Percentiles rank a stretch among this genome's conserved stretches.
Conservation (phyloP, 2,888 invertebrate genomes). For the Pristionchus maxplancki region DNA sequence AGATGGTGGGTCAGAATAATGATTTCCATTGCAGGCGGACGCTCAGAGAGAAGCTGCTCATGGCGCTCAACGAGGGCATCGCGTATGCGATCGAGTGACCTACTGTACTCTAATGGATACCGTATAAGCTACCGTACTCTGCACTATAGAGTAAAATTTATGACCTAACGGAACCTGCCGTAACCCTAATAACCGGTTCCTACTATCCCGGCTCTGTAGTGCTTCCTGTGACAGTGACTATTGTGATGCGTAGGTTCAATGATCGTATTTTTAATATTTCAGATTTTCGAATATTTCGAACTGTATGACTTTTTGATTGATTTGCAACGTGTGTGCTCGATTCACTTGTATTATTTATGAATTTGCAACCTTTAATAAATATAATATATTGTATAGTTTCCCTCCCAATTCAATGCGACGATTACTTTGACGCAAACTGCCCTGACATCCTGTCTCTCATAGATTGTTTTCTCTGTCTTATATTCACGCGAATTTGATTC, state of each 20-base stretch:
- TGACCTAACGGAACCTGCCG: not conserved
- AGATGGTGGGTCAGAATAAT: not conserved
- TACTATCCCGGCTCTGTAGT: not conserved
- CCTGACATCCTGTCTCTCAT: too few relatives aligned
- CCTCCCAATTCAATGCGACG: too few relatives aligned
- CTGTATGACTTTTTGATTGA: too few relatives aligned
- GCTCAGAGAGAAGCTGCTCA: conserved; percentile 67
- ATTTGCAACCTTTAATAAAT: too few relatives aligned
- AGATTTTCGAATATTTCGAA: too few relatives aligned
- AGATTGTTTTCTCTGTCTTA: too few relatives aligned
- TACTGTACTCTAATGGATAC: not conserved
- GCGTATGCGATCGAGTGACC: conserved; percentile 72
- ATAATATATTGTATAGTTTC: too few relatives aligned
- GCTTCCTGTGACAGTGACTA: not conserved
- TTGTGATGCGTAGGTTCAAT: not conserved
- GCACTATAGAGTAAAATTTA: too few relatives aligned
- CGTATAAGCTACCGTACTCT: not conserved
- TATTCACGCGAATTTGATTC: too few relatives aligned
- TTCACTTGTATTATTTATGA: too few relatives aligned
- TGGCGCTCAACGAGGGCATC: conserved; percentile 73
- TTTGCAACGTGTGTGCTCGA: too few relatives aligned
- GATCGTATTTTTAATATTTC: not conserved
- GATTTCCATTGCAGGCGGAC: conserved; percentile 48
- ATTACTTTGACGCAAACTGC: too few relatives aligned
- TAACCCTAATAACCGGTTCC: not conserved